Conservation (phyloP, 2,113 vertebrate species). For the Oreochromis niloticus region DNA sequence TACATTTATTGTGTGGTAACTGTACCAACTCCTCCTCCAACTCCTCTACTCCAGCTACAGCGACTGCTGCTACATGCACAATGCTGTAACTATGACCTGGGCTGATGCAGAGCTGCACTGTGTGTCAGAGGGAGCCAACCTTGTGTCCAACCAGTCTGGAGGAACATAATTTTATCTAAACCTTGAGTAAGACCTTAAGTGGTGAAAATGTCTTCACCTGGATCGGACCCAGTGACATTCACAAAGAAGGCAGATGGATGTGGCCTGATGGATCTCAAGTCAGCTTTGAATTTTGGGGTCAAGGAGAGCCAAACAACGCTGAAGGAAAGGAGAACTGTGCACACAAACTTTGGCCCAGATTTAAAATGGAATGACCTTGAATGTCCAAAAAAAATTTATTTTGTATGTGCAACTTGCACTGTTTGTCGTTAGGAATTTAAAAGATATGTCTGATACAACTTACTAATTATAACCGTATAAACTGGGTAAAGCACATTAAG, state of each 20-base stretch:
- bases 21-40: not conserved
- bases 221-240: not conserved
- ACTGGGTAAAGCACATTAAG: not conserved
- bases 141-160: slow-evolving; percentile 19
- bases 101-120: slow-evolving; percentile 20
- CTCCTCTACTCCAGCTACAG: not conserved
- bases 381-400: not conserved
- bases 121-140: not conserved
- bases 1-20: not conserved
- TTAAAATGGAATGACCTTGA: not conserved
- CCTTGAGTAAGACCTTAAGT: not conserved
- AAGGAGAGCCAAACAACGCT: not conserved
- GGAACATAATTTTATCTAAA: not conserved
- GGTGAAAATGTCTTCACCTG: not conserved
- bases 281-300: not conserved
- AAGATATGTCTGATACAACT: not conserved
- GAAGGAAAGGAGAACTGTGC: not conserved
- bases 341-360: not conserved
- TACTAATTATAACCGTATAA: not conserved
- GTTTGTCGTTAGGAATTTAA: fast-evolving
- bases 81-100: not conserved
- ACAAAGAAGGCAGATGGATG: not conserved
- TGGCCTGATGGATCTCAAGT: not conserved
- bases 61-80: slow-evolving; percentile 1
- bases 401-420: not conserved